These are phyloP conservation scores for Simalia tracyae DNA, from an alignment of 2,797 vertebrate species.

Conservation along the genomic window DNA sequence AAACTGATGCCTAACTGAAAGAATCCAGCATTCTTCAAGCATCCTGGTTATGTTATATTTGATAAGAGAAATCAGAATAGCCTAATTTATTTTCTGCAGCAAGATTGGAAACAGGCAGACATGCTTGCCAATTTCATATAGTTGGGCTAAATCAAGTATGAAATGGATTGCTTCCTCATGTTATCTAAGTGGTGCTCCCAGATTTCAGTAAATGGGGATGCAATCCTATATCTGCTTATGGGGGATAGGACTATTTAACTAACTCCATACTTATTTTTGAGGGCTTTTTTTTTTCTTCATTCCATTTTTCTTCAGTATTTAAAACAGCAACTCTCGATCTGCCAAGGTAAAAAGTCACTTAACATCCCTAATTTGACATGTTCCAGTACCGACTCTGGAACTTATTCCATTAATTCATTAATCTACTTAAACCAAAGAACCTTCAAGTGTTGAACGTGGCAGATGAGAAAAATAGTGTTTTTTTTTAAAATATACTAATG, in stretches of 20 bases:
- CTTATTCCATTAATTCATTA: background rate
- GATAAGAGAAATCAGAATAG: conserved; percentile 31
- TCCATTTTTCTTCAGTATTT: background rate
- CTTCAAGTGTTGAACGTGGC: background rate
- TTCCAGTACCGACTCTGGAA: background rate
- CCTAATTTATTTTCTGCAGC: conserved; percentile 22
- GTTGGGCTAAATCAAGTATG: conserved; percentile 37
- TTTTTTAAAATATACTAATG: background rate
- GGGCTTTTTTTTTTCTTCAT: background rate
- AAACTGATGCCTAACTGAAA: conserved; percentile 14
- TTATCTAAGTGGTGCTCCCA: conserved; percentile 17
- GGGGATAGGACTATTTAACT: background rate
- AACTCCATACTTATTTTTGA: background rate
- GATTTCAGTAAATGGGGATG: background rate
- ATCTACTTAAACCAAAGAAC: background rate
- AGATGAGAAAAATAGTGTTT: background rate
- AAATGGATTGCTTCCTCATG: conserved; percentile 10
- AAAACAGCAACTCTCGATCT: background rate
- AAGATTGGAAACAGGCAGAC: conserved; percentile 14
- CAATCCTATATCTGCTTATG: background rate
- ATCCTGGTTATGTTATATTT: conserved; percentile 26
- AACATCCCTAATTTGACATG: background rate
- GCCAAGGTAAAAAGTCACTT: background rate
- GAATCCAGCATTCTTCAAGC: background rate
- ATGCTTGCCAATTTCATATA: conserved; percentile 26